Evolutionary conservation across 2,888 invertebrate species (phyloP).

Genomic region (Mesochorus sp.): DNA sequence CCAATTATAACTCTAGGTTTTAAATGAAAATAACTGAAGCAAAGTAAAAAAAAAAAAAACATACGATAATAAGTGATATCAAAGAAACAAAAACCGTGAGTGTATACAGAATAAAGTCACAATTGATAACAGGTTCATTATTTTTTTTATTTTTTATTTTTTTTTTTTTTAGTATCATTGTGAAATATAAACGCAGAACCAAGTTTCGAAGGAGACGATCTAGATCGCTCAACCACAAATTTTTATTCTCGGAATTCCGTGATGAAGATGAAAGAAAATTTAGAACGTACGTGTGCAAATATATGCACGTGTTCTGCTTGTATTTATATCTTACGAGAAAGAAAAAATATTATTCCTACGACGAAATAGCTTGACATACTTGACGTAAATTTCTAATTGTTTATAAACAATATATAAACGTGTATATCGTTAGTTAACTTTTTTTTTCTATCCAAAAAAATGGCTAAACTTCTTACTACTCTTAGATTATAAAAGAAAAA

Average conservation of each 20-base stretch:
- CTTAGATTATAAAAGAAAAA: no score
- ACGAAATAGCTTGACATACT: neutral
- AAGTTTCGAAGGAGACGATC: slow-evolving; percentile 32
- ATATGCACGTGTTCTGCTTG: neutral
- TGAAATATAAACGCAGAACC: slow-evolving; percentile 39
- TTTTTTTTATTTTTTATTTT: slow-evolving; percentile 60
- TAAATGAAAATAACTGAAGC: slow-evolving; percentile 53
- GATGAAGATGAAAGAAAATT: slow-evolving; percentile 19
- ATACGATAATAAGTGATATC: slow-evolving; percentile 9
- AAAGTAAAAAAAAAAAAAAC: slow-evolving; percentile 55
- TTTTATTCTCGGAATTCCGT: slow-evolving; percentile 40
- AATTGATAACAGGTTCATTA: slow-evolving; percentile 60
- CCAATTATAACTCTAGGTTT: slow-evolving; percentile 73
- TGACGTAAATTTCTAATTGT: slow-evolving; percentile 9
- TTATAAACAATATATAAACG: no score
- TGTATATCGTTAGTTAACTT: no score
- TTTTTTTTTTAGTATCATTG: slow-evolving; percentile 61
- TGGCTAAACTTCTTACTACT: no score
- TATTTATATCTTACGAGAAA: slow-evolving; percentile 29
- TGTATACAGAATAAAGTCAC: slow-evolving; percentile 73
- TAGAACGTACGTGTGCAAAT: neutral
- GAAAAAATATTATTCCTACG: slow-evolving; percentile 12
- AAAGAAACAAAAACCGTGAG: neutral
- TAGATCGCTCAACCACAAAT: slow-evolving; percentile 23
- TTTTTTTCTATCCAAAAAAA: no score